Evolutionary conservation across 2,113 vertebrate genomes (phyloP), one percentile per base, ranked within the genome.

Genomic region (Uria aalge): DNA sequence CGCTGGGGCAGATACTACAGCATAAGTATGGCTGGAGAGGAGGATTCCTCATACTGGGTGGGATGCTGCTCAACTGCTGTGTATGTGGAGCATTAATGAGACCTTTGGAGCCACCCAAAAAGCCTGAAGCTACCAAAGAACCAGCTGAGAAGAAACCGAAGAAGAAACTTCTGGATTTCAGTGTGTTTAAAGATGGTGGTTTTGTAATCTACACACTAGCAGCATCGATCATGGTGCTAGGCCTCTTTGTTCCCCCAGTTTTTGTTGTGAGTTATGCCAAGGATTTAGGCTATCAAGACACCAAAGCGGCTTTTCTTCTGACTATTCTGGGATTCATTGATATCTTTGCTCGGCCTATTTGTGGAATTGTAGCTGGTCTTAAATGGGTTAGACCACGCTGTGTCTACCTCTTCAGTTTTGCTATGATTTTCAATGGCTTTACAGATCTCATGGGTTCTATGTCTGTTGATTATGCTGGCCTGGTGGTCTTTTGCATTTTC

Each of bases 221-320:
- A 1, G 99, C 99, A 11, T 99, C 99, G 82, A 98, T 99, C 96
- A 99, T 99, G 99, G 99, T 99, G 92, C 97, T 99, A 29, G 99
- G 99, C 38, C 98, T 99, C 75, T 99, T 99, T 27, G 99, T 99
- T 87, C 99, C 99, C 1, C 99, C 99, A 0, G 99, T 99, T 85
- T 99, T 99, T 45, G 98, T 99, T 67, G 99, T 99, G 85, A 99
- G 98, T 97, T 99, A 99, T 2, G 99, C 99, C 80, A 99, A 99
- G 97, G 99, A 99, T 97, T 80, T 99, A 95, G 98, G 98, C 0
- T 97, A 98, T 26, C 98, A 98, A 9, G 99, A 99, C 95, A 99
- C 99, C 14, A 98, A 98, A 95, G 99, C 99, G 1, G 99, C 99
- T 84, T 98, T 99, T 94, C 98, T 99, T 90, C 98, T 99, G 81